These are phyloP conservation scores for Samia ricini DNA, from an alignment of 1,140 invertebrate species.

Conservation along the genomic window DNA sequence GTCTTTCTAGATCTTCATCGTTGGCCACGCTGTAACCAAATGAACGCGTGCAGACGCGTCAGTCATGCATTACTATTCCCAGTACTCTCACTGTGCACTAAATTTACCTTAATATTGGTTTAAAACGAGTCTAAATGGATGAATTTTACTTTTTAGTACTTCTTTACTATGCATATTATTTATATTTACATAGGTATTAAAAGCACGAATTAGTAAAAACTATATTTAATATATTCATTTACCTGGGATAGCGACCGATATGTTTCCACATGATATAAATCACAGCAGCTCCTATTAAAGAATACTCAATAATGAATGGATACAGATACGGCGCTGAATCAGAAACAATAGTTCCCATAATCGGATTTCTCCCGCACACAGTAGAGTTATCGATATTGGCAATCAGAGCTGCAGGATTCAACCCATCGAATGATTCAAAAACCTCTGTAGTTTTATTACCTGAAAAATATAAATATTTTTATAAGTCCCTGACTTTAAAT, in stretches of 20 bases:
- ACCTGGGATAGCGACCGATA: slow-evolving; percentile 90
- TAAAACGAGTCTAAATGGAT: not conserved
- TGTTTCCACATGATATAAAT: slow-evolving; percentile 99
- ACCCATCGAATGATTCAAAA: slow-evolving; percentile 79
- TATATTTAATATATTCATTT: slow-evolving; percentile 30
- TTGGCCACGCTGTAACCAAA: slow-evolving; percentile 82
- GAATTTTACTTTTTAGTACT: too few species aligned
- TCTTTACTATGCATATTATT: not conserved
- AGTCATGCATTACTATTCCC: slow-evolving; percentile 26
- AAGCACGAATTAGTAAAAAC: not conserved
- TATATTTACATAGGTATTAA: not conserved
- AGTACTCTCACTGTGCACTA: not conserved
- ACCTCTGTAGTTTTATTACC: slow-evolving; percentile 77
- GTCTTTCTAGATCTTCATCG: slow-evolving; percentile 91
- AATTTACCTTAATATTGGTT: not conserved
- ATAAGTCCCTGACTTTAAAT: not conserved
- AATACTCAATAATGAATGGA: slow-evolving; percentile 98
- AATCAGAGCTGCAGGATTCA: slow-evolving; percentile 81
- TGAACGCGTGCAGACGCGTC: slow-evolving; percentile 49
- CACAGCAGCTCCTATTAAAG: slow-evolving; percentile 96
- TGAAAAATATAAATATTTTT: slow-evolving; percentile 36
- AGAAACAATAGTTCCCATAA: slow-evolving; percentile 95
- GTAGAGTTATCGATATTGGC: slow-evolving; percentile 78
- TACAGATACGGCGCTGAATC: slow-evolving; percentile 95
- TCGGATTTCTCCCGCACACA: slow-evolving; percentile 88